phyloP scores from a whole-genome alignment of 2,888 invertebrate species.

The Aspidapion aeneum region DNA sequence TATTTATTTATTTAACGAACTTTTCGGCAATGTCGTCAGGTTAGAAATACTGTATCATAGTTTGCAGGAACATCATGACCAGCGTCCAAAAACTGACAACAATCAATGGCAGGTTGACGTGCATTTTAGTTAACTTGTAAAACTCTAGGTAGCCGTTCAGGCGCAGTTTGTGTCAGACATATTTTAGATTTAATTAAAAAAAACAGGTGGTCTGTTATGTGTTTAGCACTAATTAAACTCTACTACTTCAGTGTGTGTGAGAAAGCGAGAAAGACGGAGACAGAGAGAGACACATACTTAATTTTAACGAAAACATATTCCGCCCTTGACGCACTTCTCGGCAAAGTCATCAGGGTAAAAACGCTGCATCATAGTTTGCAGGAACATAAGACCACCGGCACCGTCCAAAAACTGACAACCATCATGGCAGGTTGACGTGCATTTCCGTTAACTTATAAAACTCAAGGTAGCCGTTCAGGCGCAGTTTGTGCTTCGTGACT shows the following conservation, averaged over 20 bases:
- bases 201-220: no score
- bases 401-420: conserved; percentile 61
- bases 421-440: conserved; percentile 58
- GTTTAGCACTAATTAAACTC: no score
- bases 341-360: conserved; percentile 53
- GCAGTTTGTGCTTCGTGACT: conserved; percentile 55
- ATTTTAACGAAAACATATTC: no score
- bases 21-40: conserved; percentile 51
- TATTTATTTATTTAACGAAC: no score
- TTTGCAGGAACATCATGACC: conserved; percentile 52
- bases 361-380: conserved; percentile 56
- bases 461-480: conserved; percentile 64
- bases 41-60: conserved; percentile 57
- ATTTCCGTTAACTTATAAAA: conserved; percentile 61
- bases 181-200: conserved; percentile 39
- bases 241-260: no score
- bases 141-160: conserved; percentile 67
- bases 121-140: conserved; percentile 58
- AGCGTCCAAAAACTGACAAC: conserved; percentile 62
- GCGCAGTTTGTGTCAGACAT: conserved; percentile 57
- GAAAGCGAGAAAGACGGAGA: no score
- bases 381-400: conserved; percentile 51
- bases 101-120: conserved; percentile 59
- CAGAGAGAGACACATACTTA: no score
- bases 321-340: conserved; percentile 51